Evolutionary conservation across 2,888 invertebrate species (phyloP).

Genomic region (Aplocera efformata): DNA sequence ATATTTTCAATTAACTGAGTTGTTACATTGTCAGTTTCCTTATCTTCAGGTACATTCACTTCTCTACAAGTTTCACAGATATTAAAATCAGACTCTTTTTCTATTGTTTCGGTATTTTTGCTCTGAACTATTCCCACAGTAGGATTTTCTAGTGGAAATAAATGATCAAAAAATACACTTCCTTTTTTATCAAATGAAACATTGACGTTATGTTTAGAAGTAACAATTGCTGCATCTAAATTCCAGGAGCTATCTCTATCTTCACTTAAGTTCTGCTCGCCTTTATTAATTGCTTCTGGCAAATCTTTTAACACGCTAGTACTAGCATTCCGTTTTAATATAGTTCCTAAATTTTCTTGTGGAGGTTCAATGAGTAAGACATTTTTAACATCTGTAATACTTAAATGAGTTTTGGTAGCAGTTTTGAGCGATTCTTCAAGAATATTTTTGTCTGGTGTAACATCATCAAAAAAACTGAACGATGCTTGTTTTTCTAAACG

Average conservation of each 20-base stretch:
- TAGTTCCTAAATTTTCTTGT: constrained; percentile 19
- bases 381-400: constrained; percentile 26
- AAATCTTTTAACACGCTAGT: constrained; percentile 18
- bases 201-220: constrained; percentile 13
- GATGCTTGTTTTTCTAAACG: constrained; percentile 27
- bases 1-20: constrained; percentile 66
- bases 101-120: constrained; percentile 23
- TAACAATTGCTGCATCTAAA: constrained; percentile 6
- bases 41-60: constrained; percentile 51
- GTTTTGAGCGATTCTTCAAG: constrained; percentile 10
- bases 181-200: constrained; percentile 15
- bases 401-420: constrained; percentile 10
- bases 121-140: constrained; percentile 7
- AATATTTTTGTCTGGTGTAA: constrained; percentile 17
- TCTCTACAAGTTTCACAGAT: constrained; percentile 66
- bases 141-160: background rate
- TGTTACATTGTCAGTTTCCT: constrained; percentile 53
- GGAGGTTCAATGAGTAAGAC: constrained; percentile 28
- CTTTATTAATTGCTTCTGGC: constrained; percentile 12
- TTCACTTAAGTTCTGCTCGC: constrained; percentile 4
- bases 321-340: constrained; percentile 23
- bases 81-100: constrained; percentile 45
- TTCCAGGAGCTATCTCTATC: constrained; percentile 14
- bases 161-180: constrained; percentile 19
- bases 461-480: constrained; percentile 38